Evolutionary conservation across 2,113 vertebrate species (phyloP), one percentile per base, ranked within the genome.

Genomic region (Dicrurus megarhynchus): DNA sequence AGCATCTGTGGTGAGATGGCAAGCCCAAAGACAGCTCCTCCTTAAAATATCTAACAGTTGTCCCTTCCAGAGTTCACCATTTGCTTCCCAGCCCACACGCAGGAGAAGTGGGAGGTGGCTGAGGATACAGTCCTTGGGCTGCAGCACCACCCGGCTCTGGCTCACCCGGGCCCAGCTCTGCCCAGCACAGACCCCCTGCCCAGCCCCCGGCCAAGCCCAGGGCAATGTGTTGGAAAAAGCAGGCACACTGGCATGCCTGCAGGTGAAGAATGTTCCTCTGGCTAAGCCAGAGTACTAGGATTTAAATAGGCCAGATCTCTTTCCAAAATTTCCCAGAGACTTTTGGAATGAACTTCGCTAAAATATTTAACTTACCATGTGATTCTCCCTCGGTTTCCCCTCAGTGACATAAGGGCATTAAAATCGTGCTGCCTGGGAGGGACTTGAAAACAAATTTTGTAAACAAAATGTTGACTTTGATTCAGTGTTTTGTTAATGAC

Each of bases 71-170:
- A 41, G 56, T 0, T 52, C 60, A 3, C 3, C 28, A 1, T 5
- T 10, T 12, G 44, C 16, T 14, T 9, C 49, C 41, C 60, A 52
- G 71, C 16, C 41, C 44, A 3, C 35, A 3, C 10, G 0, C 37
- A n/a, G 46, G n/a, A 69, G 16, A 33, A 1, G 9, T 5, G 41
- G 37, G 17, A 47, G 49, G 13, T 0, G 13, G 2, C 6, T 1
- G 30, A n/a, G 65, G 75, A 30, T 30, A 6, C 21, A n/a, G 22
- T 30, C 15, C 56, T 1, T 4, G 26, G 39, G 53, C 24, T 16
- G 33, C 59, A 32, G n/a, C 4, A 3, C 1, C 19, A 1, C 42
- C 64, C 11, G 28, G 7, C 33, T 53, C 26, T 2, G 20, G 23
- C 39, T 30, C 56, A 10, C 20, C 55, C n/a, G 33, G 24, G 23